Evolutionary conservation across 2,113 vertebrate genomes (phyloP), one percentile per base, ranked within the genome.

Genomic region (Smithornis capensis): DNA sequence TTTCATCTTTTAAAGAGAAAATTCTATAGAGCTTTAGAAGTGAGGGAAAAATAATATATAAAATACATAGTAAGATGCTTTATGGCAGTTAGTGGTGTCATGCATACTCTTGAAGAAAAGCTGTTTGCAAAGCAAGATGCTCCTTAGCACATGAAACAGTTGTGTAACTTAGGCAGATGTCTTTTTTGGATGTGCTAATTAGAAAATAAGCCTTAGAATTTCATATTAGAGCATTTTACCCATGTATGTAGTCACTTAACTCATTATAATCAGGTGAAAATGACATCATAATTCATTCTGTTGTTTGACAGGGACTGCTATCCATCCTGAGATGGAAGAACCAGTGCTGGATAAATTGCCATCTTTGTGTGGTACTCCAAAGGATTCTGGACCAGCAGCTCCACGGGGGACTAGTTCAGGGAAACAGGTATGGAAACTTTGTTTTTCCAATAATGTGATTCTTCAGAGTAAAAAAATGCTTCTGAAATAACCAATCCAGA

Each of bases 281-380:
- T 59, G 23, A 65, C 25, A 71, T 6, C 7, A 28, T 64, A 74
- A 71, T 60, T 76, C 7, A 37, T 73, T 82, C 14, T 85, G 29
- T 75, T n/a, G 56, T 93, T 70, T 63, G 87, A 67, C 85, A 97
- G 94, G 70, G 67, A 47, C 40, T 83, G 52, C 47, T 53, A 0
- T 14, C 22, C 1, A 10, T 55, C 29, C 74, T 3, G 14, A 70
- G 44, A 98, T 99, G 98, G 98, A 98, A 59, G 92, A 94, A 31
- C 93, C 97, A 31, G 90, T 91, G 81, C 52, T 95, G 60, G 89
- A 50, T n/a, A 94, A 95, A 92, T 44, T 69, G 31, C 75, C 90
- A 4, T 42, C 96, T 25, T 81, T 79, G 22, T 96, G 70, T 49
- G 47, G 14, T 49, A 97, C 98, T 56, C 97, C 98, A 37, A 85